phyloP scores from a whole-genome alignment of 1,140 invertebrate species.

The Caenorhabditis latens region DNA sequence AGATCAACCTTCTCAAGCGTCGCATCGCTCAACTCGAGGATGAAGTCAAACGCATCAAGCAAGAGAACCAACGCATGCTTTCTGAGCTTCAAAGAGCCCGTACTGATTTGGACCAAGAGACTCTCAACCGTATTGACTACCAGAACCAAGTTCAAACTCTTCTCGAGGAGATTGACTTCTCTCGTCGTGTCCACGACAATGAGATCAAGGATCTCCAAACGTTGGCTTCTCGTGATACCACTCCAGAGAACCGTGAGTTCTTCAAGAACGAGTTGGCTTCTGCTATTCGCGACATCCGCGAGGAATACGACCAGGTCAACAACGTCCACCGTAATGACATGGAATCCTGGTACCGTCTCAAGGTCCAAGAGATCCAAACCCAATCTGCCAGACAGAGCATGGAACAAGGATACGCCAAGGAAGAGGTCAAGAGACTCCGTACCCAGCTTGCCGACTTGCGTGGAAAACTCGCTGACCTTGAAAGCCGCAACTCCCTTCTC shows the following conservation, averaged over 20 bases:
- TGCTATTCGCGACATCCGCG: conserved; percentile 80
- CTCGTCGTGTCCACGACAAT: conserved; percentile 74
- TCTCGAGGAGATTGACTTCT: conserved; percentile 74
- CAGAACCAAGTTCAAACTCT: conserved; percentile 76
- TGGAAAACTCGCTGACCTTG: conserved; percentile 79
- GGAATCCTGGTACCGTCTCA: conserved; percentile 76
- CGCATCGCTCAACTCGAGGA: conserved; percentile 76
- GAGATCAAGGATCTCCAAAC: conserved; percentile 79
- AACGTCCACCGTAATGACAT: conserved; percentile 79
- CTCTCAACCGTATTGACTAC: conserved; percentile 74
- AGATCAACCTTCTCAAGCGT: conserved; percentile 72
- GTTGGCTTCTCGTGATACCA: conserved; percentile 79
- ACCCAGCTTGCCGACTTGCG: conserved; percentile 78
- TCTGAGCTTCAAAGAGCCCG: conserved; percentile 67
- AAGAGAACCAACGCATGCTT: conserved; percentile 72
- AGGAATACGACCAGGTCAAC: conserved; percentile 80
- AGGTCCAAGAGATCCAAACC: conserved; percentile 80
- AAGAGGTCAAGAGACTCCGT: conserved; percentile 79
- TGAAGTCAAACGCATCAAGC: conserved; percentile 72
- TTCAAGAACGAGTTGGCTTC: conserved; percentile 79
- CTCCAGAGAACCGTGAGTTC: conserved; percentile 80
- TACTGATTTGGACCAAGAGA: conserved; percentile 73
- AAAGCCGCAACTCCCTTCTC: conserved; percentile 79
- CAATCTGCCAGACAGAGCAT: conserved; percentile 78
- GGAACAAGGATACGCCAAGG: conserved; percentile 78